phyloP scores from a whole-genome alignment of 2,113 vertebrate genomes.

The Macquaria australasica region DNA sequence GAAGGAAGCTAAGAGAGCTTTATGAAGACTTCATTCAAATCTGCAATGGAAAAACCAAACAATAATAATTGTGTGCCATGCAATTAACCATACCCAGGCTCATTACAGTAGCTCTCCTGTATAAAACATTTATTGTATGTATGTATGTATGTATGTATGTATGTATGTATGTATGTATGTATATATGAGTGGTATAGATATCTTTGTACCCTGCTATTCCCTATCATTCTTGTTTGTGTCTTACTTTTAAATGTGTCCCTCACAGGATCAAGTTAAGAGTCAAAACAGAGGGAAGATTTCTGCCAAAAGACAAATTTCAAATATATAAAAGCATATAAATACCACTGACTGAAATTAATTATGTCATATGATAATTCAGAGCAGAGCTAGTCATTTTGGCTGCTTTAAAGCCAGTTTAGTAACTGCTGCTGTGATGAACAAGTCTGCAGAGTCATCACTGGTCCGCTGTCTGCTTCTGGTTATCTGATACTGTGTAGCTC shows the following conservation, averaged over 20 bases:
- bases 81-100: neutral
- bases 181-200: neutral
- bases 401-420: conserved; percentile 5
- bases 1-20: no score
- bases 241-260: neutral
- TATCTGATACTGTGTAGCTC: conserved; percentile 43
- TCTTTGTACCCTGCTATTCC: neutral
- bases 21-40: neutral
- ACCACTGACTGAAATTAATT: conserved; percentile 27
- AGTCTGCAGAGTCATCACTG: conserved; percentile 37
- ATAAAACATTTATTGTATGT: neutral
- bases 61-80: no score
- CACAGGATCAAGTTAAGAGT: neutral
- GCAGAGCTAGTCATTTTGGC: conserved; percentile 5
- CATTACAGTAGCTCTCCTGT: neutral
- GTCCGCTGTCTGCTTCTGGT: conserved; percentile 46
- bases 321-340: neutral
- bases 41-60: neutral
- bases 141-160: no score
- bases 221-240: neutral
- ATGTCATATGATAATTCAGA: conserved; percentile 25
- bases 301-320: neutral
- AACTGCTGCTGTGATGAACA: conserved; percentile 3
- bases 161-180: no score
- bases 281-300: neutral